Evolutionary conservation across 2,113 vertebrate species (phyloP).

Genomic region (Cephalopholis sonnerati): DNA sequence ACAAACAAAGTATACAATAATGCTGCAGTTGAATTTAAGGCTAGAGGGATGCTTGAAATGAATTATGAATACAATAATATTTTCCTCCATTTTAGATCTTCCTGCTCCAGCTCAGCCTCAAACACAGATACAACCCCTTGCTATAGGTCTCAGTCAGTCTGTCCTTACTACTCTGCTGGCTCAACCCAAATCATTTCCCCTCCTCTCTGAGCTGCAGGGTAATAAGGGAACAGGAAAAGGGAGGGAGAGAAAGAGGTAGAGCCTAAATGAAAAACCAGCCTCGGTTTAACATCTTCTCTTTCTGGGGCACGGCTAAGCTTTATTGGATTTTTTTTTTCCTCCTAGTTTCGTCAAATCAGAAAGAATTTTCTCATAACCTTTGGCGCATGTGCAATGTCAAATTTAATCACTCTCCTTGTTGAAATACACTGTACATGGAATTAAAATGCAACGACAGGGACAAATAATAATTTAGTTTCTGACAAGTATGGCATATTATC

Average conservation of each 20-base stretch:
- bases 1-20: constrained; percentile 47
- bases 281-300: constrained; percentile 79
- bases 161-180: constrained; percentile 59
- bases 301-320: constrained; percentile 79
- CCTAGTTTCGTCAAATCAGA: constrained; percentile 66
- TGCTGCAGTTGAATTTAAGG: constrained; percentile 46
- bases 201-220: constrained; percentile 68
- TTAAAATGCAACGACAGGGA: constrained; percentile 63
- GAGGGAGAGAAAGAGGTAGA: constrained; percentile 64
- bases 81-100: constrained; percentile 64
- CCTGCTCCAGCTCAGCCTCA: constrained; percentile 39
- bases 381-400: constrained; percentile 77
- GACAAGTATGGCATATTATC: constrained; percentile 55
- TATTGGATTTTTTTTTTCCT: constrained; percentile 80
- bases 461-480: constrained; percentile 66
- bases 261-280: constrained; percentile 81
- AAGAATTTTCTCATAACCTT: constrained; percentile 78
- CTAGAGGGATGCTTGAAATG: constrained; percentile 48
- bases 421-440: constrained; percentile 62
- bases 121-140: constrained; percentile 39
- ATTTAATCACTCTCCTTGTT: constrained; percentile 75
- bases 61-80: constrained; percentile 67
- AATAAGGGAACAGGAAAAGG: constrained; percentile 73
- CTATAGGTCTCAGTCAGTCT: constrained; percentile 62
- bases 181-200: constrained; percentile 73